Conservation (phyloP, 2,113 vertebrate genomes). For the Ahaetulla prasina region DNA sequence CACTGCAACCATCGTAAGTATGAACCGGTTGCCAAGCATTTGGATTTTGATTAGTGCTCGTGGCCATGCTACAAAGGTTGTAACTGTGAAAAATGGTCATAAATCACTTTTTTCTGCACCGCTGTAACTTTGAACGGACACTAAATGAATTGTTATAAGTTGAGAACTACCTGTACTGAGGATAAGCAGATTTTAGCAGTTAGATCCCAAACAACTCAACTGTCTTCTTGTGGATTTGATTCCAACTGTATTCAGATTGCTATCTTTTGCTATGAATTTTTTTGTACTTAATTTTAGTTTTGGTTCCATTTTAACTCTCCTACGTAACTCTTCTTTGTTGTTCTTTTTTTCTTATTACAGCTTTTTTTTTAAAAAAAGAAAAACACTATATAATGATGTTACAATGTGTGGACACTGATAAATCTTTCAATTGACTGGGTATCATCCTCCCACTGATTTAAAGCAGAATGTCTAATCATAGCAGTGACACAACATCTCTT, state of each 20-base stretch:
- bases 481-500: too few relatives aligned
- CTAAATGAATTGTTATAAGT: too few relatives aligned
- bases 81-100: too few relatives aligned
- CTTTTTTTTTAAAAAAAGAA: neutral
- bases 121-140: too few relatives aligned
- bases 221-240: neutral
- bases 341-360: neutral
- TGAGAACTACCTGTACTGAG: neutral
- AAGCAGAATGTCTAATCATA: neutral
- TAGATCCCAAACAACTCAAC: neutral
- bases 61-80: too few relatives aligned
- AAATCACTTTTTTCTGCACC: too few relatives aligned
- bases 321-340: neutral
- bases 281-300: too few relatives aligned
- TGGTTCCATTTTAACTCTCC: neutral
- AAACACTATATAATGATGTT: neutral
- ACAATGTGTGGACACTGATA: neutral
- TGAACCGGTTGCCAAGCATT: too few relatives aligned
- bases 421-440: neutral
- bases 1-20: too few relatives aligned
- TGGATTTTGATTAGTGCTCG: too few relatives aligned
- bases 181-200: neutral
- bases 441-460: neutral
- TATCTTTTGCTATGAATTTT: neutral
- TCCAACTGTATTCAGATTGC: neutral